Base-by-base conservation (phyloP, 2,888 invertebrate genomes). In the Lysandra coridon region DNA sequence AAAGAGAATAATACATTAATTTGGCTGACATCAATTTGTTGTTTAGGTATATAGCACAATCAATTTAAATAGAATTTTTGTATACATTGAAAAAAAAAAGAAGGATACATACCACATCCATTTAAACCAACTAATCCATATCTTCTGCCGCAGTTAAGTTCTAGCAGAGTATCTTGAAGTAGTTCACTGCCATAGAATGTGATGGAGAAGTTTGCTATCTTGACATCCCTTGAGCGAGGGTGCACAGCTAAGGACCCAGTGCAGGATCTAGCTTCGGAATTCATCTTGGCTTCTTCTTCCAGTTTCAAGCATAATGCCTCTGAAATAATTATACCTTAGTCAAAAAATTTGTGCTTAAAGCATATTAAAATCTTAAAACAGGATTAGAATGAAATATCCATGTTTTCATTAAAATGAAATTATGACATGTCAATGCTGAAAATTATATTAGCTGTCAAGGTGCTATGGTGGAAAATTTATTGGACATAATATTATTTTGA, bases 111-210 rank as follows among this genome's bases (percentile, higher is more conserved):
- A 95, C 99, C 99, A 90, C 98, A 98, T 84, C 99, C 99, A 92
- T 99, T 99, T n/a, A 98, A 95, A 79, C 99, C 99, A 84, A 99
- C 96, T 12, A 99, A 95, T 84, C 99, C 99, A 90, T 99, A 99
- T 85, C 99, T 96, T 83, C 99, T 96, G 0, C 99, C 99, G 91
- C 98, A 98, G 95, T 99, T 99, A 92, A 99, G 96, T 94, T 99
- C 99, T 53, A 99, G 95, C 91, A 98, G 96, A 1, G 99, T 99
- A 90, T 99, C 99, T 88, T 98, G 98, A 79, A 99, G 96, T 84
- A 99, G 95, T 93, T 99, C 99, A 86, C 97, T 97, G 81, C 99
- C 99, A 88, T 99, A 99, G 95, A 99, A 99, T 75, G 99, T 99
- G 84, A 99, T 98, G 60, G 99, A 98, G 89, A 99, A 97, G 89